Evolutionary conservation across 2,113 vertebrate genomes (phyloP).

Genomic region (Sorex fumeus): DNA sequence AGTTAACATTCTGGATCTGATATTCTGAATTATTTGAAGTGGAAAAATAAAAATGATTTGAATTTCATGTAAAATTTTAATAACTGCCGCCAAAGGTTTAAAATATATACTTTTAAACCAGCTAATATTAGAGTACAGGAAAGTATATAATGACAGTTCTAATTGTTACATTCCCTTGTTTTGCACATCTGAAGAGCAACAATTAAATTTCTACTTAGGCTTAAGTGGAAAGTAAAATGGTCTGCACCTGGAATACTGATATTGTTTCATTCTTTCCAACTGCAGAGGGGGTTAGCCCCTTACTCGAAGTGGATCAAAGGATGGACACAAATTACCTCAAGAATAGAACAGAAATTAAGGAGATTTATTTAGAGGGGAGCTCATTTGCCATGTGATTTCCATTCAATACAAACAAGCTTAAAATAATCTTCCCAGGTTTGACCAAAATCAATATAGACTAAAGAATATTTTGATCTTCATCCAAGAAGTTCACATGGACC

Average conservation of each 20-base stretch:
- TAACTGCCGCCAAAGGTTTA: conserved; percentile 83
- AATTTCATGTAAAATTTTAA: conserved; percentile 75
- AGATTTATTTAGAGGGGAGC: neutral
- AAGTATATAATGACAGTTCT: conserved; percentile 88
- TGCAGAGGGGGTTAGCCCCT: conserved; percentile 70
- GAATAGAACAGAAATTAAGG: neutral
- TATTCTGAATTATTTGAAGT: conserved; percentile 75
- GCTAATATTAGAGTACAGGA: conserved; percentile 85
- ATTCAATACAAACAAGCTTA: neutral
- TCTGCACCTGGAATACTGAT: conserved; percentile 83
- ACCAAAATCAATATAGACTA: conserved; percentile 12
- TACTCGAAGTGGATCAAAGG: conserved; percentile 66
- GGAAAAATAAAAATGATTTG: conserved; percentile 80
- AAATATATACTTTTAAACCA: conserved; percentile 86
- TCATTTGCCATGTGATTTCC: neutral
- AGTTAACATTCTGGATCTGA: conserved; percentile 27
- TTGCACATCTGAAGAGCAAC: conserved; percentile 86
- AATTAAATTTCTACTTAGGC: conserved; percentile 87
- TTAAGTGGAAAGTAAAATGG: conserved; percentile 81
- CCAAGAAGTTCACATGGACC: neutral
- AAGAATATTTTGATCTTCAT: neutral
- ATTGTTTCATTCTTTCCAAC: conserved; percentile 30
- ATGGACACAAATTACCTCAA: conserved; percentile 53
- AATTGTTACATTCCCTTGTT: conserved; percentile 90
- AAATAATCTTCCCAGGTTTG: neutral